Conservation (phyloP, 2,888 invertebrate genomes). For the Hylaea fasciaria region DNA sequence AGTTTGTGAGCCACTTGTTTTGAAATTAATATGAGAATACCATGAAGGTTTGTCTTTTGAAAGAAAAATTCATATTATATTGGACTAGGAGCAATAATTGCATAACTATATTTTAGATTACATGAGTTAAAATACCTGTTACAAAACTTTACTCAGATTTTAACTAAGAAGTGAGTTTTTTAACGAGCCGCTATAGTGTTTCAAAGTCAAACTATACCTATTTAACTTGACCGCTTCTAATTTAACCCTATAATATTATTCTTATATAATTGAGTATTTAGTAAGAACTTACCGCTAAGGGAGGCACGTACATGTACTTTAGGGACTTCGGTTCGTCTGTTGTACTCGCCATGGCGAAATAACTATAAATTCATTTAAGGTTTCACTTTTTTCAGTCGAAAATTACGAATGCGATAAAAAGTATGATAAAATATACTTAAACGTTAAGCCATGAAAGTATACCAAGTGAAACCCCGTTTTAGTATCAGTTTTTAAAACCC, state of each 20-base stretch:
- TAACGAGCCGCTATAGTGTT: too few species aligned
- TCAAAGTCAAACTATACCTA: too few species aligned
- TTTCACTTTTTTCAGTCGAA: constrained; percentile 2
- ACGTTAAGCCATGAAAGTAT: neutral
- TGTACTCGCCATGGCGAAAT: constrained; percentile 40
- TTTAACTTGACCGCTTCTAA: too few species aligned
- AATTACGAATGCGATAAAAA: neutral
- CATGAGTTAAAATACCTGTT: neutral
- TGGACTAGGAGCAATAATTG: too few species aligned
- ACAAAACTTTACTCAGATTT: neutral
- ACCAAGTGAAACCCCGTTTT: neutral
- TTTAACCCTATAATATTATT: neutral
- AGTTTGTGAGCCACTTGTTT: too few species aligned
- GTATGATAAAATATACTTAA: neutral
- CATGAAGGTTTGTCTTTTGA: too few species aligned
- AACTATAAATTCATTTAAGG: constrained; percentile 12
- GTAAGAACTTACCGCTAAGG: constrained; percentile 62
- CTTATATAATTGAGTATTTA: neutral
- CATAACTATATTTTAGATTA: neutral
- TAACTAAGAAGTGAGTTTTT: neutral
- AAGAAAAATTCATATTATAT: too few species aligned
- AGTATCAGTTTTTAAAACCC: neutral
- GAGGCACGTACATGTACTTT: constrained; percentile 58
- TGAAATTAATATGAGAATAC: too few species aligned
- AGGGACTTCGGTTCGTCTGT: constrained; percentile 43